Evolutionary conservation across 2,888 invertebrate species (phyloP), one percentile per base, ranked within the genome.

Genomic region (Alentia gelatinosa): DNA sequence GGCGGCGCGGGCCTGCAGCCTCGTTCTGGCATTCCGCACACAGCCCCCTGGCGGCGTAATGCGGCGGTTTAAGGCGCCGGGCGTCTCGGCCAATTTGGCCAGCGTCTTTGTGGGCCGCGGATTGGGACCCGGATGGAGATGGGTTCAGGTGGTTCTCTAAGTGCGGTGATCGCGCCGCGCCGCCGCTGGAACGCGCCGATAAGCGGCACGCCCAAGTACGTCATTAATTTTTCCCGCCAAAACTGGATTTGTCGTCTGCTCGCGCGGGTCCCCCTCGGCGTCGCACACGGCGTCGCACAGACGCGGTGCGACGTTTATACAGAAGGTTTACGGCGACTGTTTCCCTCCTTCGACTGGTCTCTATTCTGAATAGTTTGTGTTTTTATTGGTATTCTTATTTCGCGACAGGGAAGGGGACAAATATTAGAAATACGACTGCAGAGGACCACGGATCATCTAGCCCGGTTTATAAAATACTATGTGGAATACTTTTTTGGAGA

Each of bases 161-260:
- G 79, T 79, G 79, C 79, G 39, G 5, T 37, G 79, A 79, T 79
- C 79, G 79, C 1, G 79, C 7, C 1, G 37, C 37, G 12, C 37
- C 79, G 39, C 79, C 79, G 79, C 79, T 79, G 79, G 79, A 79
- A 79, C 79, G 79, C 79, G 37, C 79, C 79, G 79, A 79, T 79
- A 79, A 79, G 79, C 79, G 79, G 23, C 37, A 4, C 79, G 79
- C 79, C 39, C 35, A 79, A 79, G 79, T 79, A 79, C 79, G 79
- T 79, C 79, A 79, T 79, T 79, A 79, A 79, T 79, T 79, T 79
- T 79, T 39, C 79, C 79, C 37, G 23, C 79, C 79, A 79, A 79
- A 39, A 37, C 39, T 79, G 74, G 63, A 63, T 23, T 42, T 63
- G 63, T 63, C 63, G 63, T 63, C 63, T 63, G 63, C 63, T 63